phyloP scores from a whole-genome alignment of 2,797 vertebrate species.

The Microchirus variegatus region DNA sequence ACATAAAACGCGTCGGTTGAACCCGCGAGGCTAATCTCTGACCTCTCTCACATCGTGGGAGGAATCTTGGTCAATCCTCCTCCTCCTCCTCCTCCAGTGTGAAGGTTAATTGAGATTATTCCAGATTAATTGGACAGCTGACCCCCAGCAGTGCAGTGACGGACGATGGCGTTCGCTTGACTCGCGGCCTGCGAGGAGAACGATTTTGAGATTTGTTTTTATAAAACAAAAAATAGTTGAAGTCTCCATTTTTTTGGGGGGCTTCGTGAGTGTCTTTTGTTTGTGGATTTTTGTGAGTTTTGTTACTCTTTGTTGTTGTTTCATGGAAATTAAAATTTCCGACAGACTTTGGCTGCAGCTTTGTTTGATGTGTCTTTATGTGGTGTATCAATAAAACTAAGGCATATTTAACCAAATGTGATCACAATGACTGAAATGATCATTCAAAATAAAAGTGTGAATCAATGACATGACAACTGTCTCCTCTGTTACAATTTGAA shows the following conservation, averaged over 20 bases:
- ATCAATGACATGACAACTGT: neutral
- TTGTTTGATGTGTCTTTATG: conserved; percentile 15
- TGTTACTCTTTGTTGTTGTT: neutral
- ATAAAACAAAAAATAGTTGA: too few species aligned
- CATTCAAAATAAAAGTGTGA: neutral
- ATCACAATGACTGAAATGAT: neutral
- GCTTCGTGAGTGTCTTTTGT: conserved; percentile 2
- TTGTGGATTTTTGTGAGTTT: neutral
- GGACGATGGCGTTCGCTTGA: too few species aligned
- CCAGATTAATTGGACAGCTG: conserved; percentile 3
- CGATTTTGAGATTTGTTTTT: too few species aligned
- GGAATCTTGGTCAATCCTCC: too few species aligned
- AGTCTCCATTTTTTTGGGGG: too few species aligned
- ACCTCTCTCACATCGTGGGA: too few species aligned
- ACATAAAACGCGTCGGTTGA: conserved; percentile 73
- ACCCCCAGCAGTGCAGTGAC: neutral
- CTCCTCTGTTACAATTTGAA: too few species aligned
- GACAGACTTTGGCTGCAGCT: neutral
- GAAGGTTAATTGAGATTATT: conserved; percentile 7
- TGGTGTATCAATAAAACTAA: neutral
- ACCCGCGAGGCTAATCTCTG: conserved; percentile 12
- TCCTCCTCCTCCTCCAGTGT: neutral
- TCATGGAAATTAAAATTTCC: neutral
- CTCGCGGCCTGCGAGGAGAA: too few species aligned
- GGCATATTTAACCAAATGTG: neutral